Base-by-base conservation (phyloP, 92 coral and sea anemone species). In the Chrysogorgia sp. region DNA sequence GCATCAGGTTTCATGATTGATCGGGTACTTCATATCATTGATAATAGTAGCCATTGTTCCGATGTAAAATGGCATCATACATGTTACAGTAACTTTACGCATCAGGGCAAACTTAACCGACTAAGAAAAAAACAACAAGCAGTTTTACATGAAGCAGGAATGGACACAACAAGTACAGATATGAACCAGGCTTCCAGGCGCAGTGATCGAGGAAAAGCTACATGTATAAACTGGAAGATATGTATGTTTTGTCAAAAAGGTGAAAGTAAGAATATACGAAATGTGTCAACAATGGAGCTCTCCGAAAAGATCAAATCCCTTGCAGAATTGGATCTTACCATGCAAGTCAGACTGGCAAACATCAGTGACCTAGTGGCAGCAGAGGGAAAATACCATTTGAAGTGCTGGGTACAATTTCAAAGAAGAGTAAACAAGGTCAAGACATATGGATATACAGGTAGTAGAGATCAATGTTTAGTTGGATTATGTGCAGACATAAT, bases 151-250 rank as follows among this genome's bases (percentile, higher is more conserved):
- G 67, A 61, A 25, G 34, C 34, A 61, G 34, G 10, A 8, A 12
- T 61, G n/a, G 26, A 61, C 10, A 21, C 34, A 26, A 31, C 34
- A 61, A 28, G 22, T 17, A 5, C 24, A 0, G 8, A 3, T 28
- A 56, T 28, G 12, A 19, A 61, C 15, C 67, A 61, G 21, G 15
- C 40, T 31, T 61, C 40, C 10, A 25, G 15, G 21, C 67, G 67
- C 26, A 61, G 67, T 61, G 26, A 31, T 1, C 0, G 33, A 10
- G 13, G 26, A 25, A 31, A 61, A 25, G 67, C 22, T 37, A 67
- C n/a, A n/a, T n/a, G n/a, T n/a, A n/a, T 50, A 13, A 52, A 79
- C 64, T 82, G 83, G 82, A 37, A 75, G 35, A n/a, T 61, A 34
- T 75, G 67, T 24, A 37, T 74, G 29, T 77, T 77, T 77, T 77